Percentiles rank a stretch among this genome's conserved stretches.
Conservation (phyloP, 2,888 invertebrate genomes). For the Megastigmus dorsalis region DNA sequence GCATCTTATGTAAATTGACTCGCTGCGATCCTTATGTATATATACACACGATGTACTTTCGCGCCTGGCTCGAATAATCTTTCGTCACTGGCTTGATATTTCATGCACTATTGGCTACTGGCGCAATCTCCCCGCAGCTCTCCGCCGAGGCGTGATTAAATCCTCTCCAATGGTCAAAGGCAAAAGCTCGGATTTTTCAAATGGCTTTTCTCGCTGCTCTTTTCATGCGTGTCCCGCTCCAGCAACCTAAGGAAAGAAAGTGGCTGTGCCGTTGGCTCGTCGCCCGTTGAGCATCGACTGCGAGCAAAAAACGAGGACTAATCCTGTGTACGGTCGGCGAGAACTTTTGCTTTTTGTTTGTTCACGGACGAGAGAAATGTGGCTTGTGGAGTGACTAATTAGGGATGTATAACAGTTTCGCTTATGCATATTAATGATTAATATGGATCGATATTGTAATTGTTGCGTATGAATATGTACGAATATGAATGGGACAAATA, state of each 20-base stretch:
- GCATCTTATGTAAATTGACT: conserved; percentile 61
- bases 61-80: background rate
- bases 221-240: conserved; percentile 18
- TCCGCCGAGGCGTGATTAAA: conserved; percentile 30
- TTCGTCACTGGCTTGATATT: background rate
- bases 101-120: conserved; percentile 42
- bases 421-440: no score
- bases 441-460: no score
- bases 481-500: no score
- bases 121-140: background rate
- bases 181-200: conserved; percentile 2
- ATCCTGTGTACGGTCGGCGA: no score
- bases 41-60: background rate
- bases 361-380: background rate
- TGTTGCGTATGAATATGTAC: no score
- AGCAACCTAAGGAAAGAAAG: background rate
- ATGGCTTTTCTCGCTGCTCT: conserved; percentile 24
- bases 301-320: no score
- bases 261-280: no score
- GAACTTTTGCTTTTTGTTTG: background rate
- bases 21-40: background rate
- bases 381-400: no score
- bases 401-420: no score
- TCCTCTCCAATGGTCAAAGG: conserved; percentile 44
- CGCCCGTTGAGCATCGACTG: no score